A percentile compares a stretch with the other conserved stretches of the same genome.
Conservation (phyloP, 2,888 invertebrate species). For the Drosophila histrio region DNA sequence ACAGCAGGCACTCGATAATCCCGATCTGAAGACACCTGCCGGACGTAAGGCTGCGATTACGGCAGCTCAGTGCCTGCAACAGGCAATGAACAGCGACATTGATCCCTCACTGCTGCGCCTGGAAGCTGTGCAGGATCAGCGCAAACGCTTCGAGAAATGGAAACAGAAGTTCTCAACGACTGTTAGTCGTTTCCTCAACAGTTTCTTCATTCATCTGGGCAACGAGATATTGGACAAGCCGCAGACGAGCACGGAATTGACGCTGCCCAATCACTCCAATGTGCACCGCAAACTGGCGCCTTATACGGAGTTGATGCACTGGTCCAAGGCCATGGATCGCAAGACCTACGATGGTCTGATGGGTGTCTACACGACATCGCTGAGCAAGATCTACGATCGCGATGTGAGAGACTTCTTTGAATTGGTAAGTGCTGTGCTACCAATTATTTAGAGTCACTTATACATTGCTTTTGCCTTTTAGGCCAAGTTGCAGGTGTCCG, state of each 20-base stretch:
- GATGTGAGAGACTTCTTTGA: slow-evolving; percentile 87
- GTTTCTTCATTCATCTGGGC: slow-evolving; percentile 96
- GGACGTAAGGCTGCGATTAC: slow-evolving; percentile 87
- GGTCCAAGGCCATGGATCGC: slow-evolving; percentile 94
- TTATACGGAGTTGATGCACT: slow-evolving; percentile 95
- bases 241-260: slow-evolving; percentile 85
- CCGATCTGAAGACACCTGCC: slow-evolving; percentile 88
- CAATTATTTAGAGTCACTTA: neutral
- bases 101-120: slow-evolving; percentile 88
- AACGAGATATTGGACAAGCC: slow-evolving; percentile 88
- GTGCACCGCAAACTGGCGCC: slow-evolving; percentile 94
- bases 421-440: slow-evolving; percentile 57
- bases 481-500: slow-evolving; percentile 82
- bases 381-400: slow-evolving; percentile 94
- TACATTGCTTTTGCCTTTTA: slow-evolving; percentile 36
- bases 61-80: slow-evolving; percentile 90
- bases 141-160: slow-evolving; percentile 90
- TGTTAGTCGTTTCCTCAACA: slow-evolving; percentile 95
- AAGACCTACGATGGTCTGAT: slow-evolving; percentile 92
- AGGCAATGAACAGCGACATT: slow-evolving; percentile 89
- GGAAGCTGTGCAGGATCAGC: slow-evolving; percentile 92
- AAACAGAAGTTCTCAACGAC: slow-evolving; percentile 92
- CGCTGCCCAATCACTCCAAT: slow-evolving; percentile 90
- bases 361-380: slow-evolving; percentile 92
- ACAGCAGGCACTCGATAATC: slow-evolving; percentile 88